phyloP scores from a whole-genome alignment of 2,113 vertebrate species.

The Spheniscus mendiculus region DNA sequence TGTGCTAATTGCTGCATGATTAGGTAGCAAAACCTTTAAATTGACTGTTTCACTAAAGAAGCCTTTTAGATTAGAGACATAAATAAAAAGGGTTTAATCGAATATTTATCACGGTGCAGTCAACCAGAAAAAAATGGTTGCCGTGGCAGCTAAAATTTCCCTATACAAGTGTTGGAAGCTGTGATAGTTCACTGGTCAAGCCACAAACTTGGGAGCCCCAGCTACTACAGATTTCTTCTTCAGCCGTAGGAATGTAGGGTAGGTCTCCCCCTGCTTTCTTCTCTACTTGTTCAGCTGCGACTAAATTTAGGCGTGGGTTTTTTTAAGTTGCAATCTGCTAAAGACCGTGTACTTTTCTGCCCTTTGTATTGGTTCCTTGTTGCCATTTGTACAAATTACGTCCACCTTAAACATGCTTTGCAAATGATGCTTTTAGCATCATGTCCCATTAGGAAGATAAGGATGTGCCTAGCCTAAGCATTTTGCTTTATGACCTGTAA shows the following conservation, averaged over 20 bases:
- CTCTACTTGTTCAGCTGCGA: background rate
- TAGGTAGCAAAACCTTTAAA: background rate
- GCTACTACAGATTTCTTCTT: background rate
- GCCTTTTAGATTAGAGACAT: background rate
- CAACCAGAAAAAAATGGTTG: constrained; percentile 15
- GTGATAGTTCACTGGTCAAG: background rate
- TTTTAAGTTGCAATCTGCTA: background rate
- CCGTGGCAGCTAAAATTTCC: constrained; percentile 4
- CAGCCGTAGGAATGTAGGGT: accelerated
- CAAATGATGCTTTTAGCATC: background rate
- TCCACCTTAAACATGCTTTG: background rate
- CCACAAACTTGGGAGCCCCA: background rate
- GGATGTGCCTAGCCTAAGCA: background rate
- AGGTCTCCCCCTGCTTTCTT: background rate
- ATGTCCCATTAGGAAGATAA: background rate
- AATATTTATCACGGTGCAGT: background rate
- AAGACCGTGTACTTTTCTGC: background rate
- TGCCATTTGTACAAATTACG: background rate
- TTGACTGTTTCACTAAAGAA: background rate
- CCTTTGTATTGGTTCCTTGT: background rate
- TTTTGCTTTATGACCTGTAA: background rate
- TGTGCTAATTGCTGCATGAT: background rate
- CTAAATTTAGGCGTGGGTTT: background rate
- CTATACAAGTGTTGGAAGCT: background rate
- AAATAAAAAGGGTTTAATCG: background rate